A percentile compares a stretch with the other conserved stretches of the same genome.
These are phyloP conservation scores for Menidia beryllina DNA, from an alignment of 2,113 vertebrate species.

Conservation along the genomic window DNA sequence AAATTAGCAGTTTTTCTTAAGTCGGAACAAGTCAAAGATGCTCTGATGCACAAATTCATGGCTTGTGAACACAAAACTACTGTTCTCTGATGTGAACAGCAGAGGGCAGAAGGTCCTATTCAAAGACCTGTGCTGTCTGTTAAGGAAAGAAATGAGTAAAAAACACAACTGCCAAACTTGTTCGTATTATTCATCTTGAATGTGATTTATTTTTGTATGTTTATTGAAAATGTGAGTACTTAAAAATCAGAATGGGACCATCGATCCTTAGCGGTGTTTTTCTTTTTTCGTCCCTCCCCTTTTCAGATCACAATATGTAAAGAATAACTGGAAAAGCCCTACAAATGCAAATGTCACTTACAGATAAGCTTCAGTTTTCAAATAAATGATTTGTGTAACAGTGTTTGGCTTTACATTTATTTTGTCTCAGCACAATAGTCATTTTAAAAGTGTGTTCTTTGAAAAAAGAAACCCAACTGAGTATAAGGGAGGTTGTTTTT, in stretches of 20 bases:
- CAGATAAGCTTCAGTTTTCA: too few relatives aligned
- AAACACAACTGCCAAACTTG: not conserved
- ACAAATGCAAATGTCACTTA: conserved; percentile 1
- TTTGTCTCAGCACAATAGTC: too few relatives aligned
- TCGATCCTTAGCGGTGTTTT: not conserved
- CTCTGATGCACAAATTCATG: too few relatives aligned
- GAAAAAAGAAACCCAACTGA: too few relatives aligned
- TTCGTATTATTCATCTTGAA: not conserved
- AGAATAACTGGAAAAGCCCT: conserved; percentile 2
- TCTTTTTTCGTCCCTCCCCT: conserved; percentile 5
- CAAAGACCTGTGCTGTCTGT: not conserved
- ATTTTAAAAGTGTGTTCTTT: too few relatives aligned
- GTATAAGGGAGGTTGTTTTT: too few relatives aligned
- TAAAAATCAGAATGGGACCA: not conserved
- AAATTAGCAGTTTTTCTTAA: not conserved
- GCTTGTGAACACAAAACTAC: not conserved
- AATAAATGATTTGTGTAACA: too few relatives aligned
- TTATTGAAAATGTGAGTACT: not conserved
- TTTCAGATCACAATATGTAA: not conserved
- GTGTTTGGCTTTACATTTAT: too few relatives aligned
- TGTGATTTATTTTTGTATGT: not conserved
- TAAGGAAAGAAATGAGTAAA: not conserved
- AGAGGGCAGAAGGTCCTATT: conserved; percentile 38
- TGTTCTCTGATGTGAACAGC: conserved; percentile 8
- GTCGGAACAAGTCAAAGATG: not conserved